These are phyloP conservation scores for Clarias pachynema DNA, from an alignment of 2,797 vertebrate species.

Conservation along the genomic window DNA sequence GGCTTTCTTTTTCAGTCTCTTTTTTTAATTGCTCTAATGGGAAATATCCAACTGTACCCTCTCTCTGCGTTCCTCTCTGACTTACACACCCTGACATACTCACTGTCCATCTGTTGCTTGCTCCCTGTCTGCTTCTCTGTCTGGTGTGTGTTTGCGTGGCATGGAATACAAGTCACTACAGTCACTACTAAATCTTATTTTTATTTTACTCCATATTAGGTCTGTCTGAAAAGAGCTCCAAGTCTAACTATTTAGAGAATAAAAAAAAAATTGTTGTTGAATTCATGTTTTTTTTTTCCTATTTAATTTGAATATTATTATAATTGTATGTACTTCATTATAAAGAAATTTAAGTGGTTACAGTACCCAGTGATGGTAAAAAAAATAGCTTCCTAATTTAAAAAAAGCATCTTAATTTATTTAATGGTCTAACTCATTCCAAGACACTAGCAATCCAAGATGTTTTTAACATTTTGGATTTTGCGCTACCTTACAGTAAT, in stretches of 20 bases:
- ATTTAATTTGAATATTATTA: not conserved
- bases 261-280: not conserved
- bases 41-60: constrained; percentile 35
- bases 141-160: not conserved
- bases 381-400: not conserved
- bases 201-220: not conserved
- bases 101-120: constrained; percentile 20
- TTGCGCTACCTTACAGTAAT: not conserved
- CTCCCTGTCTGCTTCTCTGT: not conserved
- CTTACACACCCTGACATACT: not conserved
- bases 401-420: not conserved
- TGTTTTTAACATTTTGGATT: not conserved
- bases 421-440: not conserved
- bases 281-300: not conserved
- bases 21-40: constrained; percentile 45
- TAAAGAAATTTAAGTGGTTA: not conserved
- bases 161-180: not conserved
- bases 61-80: constrained; percentile 4
- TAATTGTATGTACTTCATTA: not conserved
- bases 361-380: not conserved
- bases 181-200: not conserved
- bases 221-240: not conserved
- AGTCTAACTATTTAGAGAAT: not conserved
- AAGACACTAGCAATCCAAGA: not conserved
- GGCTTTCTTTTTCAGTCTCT: constrained; percentile 30